phyloP scores from a whole-genome alignment of 2,797 vertebrate genomes.

The Lemur catta region DNA sequence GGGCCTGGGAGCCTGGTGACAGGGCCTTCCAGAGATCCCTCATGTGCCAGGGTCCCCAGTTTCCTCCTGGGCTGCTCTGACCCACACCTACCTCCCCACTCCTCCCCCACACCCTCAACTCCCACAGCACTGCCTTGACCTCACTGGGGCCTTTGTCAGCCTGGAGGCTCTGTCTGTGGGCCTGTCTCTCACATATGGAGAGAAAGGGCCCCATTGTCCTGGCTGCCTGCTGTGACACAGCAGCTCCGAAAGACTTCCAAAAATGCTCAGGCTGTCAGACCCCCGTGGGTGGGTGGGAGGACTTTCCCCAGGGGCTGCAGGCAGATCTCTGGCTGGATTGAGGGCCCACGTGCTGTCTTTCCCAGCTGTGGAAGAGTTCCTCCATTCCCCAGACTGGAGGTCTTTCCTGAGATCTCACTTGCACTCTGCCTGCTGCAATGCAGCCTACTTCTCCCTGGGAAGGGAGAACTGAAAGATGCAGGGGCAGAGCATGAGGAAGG shows the following conservation, averaged over 20 bases:
- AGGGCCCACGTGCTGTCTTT: background rate
- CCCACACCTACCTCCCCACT: background rate
- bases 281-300: background rate
- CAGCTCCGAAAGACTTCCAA: conserved; percentile 63
- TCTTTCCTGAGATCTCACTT: background rate
- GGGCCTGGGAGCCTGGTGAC: background rate
- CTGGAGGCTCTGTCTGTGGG: conserved; percentile 29
- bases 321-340: background rate
- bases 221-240: conserved; percentile 37
- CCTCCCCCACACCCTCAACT: background rate
- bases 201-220: conserved; percentile 71
- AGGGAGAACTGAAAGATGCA: background rate
- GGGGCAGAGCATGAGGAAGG: background rate
- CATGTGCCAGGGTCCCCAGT: background rate
- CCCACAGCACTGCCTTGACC: background rate
- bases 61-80: background rate
- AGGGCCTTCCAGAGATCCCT: background rate
- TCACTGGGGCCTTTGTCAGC: conserved; percentile 69
- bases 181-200: background rate
- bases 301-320: background rate
- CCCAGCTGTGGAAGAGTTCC: background rate
- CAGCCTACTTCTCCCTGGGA: background rate
- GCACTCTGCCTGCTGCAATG: background rate
- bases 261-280: conserved; percentile 50
- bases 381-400: background rate